Conservation (phyloP, 2,113 vertebrate species). For the Apteryx mantelli region DNA sequence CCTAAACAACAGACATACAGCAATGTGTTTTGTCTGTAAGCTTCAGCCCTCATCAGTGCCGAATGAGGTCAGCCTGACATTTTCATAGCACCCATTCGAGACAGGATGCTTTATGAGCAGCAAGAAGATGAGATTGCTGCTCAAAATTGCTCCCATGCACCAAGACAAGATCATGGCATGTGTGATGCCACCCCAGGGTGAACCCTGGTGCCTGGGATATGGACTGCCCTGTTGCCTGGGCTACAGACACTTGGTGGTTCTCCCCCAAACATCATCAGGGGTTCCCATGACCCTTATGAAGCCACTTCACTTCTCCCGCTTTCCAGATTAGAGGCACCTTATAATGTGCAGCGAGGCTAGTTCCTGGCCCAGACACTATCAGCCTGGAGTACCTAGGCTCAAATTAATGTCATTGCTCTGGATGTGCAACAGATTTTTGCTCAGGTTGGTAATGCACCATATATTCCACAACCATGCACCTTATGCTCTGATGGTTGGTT, state of each 20-base stretch:
- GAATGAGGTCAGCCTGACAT: neutral
- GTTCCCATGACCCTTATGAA: neutral
- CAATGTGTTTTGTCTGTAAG: neutral
- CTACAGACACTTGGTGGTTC: neutral
- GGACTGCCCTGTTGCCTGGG: accelerated
- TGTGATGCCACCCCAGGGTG: neutral
- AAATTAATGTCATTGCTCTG: neutral
- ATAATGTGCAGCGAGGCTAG: accelerated
- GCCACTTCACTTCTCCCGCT: neutral
- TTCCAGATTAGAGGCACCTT: neutral
- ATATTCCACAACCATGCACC: neutral
- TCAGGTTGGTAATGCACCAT: neutral
- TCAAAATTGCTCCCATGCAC: neutral
- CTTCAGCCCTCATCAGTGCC: accelerated
- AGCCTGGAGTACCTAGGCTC: neutral
- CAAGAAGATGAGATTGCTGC: neutral
- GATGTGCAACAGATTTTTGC: neutral
- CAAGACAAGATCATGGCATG: neutral
- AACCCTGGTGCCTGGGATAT: neutral
- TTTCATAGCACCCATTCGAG: neutral
- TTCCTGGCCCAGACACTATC: neutral
- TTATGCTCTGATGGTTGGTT: neutral
- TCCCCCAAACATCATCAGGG: neutral
- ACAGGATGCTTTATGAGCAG: neutral
- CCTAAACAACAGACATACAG: neutral